Evolutionary conservation across 2,797 vertebrate genomes (phyloP).

Genomic region (Discoglossus pictus): DNA sequence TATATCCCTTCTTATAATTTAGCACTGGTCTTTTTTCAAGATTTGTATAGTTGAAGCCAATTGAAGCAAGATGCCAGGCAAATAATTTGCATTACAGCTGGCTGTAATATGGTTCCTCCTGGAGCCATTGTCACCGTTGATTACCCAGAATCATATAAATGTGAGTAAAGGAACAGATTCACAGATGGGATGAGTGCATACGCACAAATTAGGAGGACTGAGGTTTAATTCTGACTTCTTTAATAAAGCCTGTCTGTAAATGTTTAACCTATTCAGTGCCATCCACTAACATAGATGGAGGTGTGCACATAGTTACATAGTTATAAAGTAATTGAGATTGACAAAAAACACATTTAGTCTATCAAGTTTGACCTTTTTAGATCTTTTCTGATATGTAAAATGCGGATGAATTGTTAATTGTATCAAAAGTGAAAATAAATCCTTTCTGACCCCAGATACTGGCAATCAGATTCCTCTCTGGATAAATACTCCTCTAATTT

Average conservation of each 20-base stretch:
- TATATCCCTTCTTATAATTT: slow-evolving; percentile 22
- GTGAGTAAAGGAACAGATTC: slow-evolving; percentile 38
- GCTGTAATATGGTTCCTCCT: slow-evolving; percentile 37
- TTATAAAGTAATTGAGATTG: too few relatives aligned
- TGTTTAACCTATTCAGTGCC: slow-evolving; percentile 18
- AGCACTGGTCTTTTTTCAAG: slow-evolving; percentile 37
- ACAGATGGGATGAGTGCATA: slow-evolving; percentile 40
- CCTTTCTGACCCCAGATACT: too few relatives aligned
- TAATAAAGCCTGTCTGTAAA: slow-evolving; percentile 1
- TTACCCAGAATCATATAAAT: slow-evolving; percentile 44
- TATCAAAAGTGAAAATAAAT: too few relatives aligned
- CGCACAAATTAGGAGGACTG: slow-evolving; percentile 30
- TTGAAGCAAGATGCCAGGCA: slow-evolving; percentile 42
- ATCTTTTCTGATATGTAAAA: too few relatives aligned
- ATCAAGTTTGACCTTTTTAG: too few relatives aligned
- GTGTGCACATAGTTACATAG: too few relatives aligned
- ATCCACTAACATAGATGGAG: too few relatives aligned
- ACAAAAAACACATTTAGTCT: too few relatives aligned
- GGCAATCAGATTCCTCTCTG: too few relatives aligned
- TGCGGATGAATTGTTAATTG: too few relatives aligned
- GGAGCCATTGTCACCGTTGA: slow-evolving; percentile 45
- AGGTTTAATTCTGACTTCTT: slow-evolving; percentile 6
- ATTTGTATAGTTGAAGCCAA: slow-evolving; percentile 36
- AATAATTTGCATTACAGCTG: slow-evolving; percentile 46
- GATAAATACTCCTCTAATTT: too few relatives aligned